Base-by-base conservation (phyloP, 2,797 vertebrate species). In the Hipposideros larvatus region DNA sequence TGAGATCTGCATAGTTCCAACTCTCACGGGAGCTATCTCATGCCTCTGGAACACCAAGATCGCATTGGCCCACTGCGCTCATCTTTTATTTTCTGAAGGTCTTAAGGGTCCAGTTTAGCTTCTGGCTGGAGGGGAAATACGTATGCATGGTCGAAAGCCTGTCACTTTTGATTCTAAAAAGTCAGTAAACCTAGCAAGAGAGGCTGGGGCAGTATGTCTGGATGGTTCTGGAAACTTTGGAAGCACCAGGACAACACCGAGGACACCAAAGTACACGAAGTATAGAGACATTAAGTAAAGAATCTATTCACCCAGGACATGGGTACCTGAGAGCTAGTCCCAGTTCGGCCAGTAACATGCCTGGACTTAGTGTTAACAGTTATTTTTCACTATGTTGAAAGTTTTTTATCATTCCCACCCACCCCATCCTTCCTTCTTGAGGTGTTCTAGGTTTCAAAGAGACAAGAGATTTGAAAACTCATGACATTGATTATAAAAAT, bases 401-500 rank as follows among this genome's bases (percentile, higher is more conserved):
- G 22, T 75, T 8, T 61, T 51, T 2, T 66, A 89, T 86, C 78
- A 95, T 71, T 16, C 22, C 61, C 66, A 14, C 71, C 55, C 71
- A 16, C 71, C n/a, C 10, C 73, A 70, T 24, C 43, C 34, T 91
- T 90, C 37, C 4, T 71, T 75, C 15, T 46, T 66, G 66, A 91
- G 15, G 46, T 66, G 71, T 61, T 91, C 73, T 87, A 55, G n/a
- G 28, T 37, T 95, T 89, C 94, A 91, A 92, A 96, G 31, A 63
- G 28, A 94, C 3, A 59, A 82, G 37, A 94, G 4, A 15, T 80
- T 91, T 77, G 7, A 96, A 96, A 97, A 90, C 22, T 34, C 6
- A 14, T 71, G 14, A 26, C 87, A 34, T 65, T 26, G 19, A 86
- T 66, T 87, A 87, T 90, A 93, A 83, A 94, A 85, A 59, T 75